Base-by-base conservation (phyloP, 2,888 invertebrate species). In the Aphodius sticticus region DNA sequence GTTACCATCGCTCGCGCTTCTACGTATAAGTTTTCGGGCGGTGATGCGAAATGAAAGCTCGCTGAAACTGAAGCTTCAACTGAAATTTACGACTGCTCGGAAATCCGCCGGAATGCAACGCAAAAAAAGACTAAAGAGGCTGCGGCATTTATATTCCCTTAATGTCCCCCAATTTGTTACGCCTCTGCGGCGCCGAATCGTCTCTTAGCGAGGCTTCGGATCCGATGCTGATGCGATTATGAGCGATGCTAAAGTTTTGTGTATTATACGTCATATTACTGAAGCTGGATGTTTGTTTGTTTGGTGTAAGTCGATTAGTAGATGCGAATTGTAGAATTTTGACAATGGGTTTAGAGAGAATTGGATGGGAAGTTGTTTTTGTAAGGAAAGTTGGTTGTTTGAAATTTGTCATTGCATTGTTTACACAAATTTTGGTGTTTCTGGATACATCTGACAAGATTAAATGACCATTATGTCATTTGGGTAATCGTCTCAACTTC, bases 131-230 rank as follows among this genome's bases (percentile, higher is more conserved):
- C 53, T 26, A 26, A 26, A 26, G 26, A 5, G 9, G 53, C 53
- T 7, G 53, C 2, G 12, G 53, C 53, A 53, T 53, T 53, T 53
- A 53, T 53, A 53, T 53, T 53, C 53, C 9, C 9, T 53, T 53
- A 53, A 53, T 53, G 53, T 53, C 53, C 53, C 53, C 53, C 53
- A 53, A 53, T 53, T 53, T 53, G 53, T 53, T 53, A 53, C 53
- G 53, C 53, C 53, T 53, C 53, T 53, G 53, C 12, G 12, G 12
- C 53, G 53, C 53, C 53, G 53, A 53, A 53, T 53, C 53, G 4
- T 53, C 53, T 53, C 53, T 53, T 53, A 53, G 53, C 53, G 53
- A 53, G 26, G 53, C 53, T 1, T 5, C 2, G 53, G 12, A 5
- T 53, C 2, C 53, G 12, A 53, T 9, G 12, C 53, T 53, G 53